A percentile compares a stretch with the other conserved stretches of the same genome.
These are phyloP conservation scores for Paracentrotus lividus DNA, from an alignment of 53 echinoderm and acorn worm species.

Conservation along the genomic window DNA sequence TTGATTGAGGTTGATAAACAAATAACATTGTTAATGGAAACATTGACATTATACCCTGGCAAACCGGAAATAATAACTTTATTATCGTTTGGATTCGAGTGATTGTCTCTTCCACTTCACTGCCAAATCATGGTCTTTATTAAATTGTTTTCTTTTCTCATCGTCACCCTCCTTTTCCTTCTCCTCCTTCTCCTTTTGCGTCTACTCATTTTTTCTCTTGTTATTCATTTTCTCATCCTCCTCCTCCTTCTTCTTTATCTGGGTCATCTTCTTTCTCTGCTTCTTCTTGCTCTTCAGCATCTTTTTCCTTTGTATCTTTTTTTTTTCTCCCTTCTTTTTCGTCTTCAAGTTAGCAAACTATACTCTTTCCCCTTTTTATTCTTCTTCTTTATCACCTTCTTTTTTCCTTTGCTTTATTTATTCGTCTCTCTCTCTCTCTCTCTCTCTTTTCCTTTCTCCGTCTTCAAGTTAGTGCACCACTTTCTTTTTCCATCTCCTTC, in stretches of 20 bases:
- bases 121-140: constrained; percentile 11
- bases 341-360: no score
- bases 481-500: neutral
- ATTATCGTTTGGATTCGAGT: neutral
- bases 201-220: neutral
- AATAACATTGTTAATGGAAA: constrained; percentile 68
- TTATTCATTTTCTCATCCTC: neutral
- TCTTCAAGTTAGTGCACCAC: constrained; percentile 44
- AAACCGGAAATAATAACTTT: constrained; percentile 41
- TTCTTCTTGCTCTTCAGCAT: neutral
- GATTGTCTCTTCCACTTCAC: neutral
- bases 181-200: neutral
- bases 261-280: constrained; percentile 56
- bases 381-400: neutral
- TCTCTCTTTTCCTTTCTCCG: neutral
- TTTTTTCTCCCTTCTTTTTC: constrained; percentile 20
- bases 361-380: neutral
- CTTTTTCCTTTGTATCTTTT: neutral
- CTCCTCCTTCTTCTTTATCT: constrained; percentile 54
- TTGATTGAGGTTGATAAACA: constrained; percentile 39
- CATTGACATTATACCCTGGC: constrained; percentile 52
- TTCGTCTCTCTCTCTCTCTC: neutral
- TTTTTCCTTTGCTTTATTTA: neutral
- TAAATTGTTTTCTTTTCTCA: neutral
- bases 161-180: neutral